Conservation (phyloP, 2,888 invertebrate genomes). For the Hesperia comma region DNA sequence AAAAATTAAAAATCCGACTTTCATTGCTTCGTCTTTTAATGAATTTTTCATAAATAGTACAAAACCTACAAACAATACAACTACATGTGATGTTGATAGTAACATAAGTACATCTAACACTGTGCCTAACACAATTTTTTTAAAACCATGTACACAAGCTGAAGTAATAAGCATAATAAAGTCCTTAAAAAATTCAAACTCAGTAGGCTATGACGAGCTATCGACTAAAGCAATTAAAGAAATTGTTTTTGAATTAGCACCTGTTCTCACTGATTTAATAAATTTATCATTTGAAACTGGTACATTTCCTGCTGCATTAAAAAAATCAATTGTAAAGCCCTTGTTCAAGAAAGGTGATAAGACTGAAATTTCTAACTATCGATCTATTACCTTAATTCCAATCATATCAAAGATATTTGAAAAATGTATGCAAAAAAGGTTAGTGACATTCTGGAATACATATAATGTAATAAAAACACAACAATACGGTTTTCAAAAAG, state of each 20-base stretch:
- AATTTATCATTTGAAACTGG: constrained; percentile 27
- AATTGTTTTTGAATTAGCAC: background rate
- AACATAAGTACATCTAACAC: background rate
- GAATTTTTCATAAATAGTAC: constrained; percentile 4
- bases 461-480: constrained; percentile 1
- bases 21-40: constrained; percentile 13
- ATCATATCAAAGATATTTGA: constrained; percentile 24
- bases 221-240: constrained; percentile 11
- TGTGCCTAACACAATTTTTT: background rate
- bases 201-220: constrained; percentile 24
- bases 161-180: constrained; percentile 15
- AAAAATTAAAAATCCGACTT: constrained; percentile 4
- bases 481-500: constrained; percentile 27
- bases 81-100: background rate
- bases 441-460: constrained; percentile 15
- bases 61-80: no score
- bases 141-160: constrained; percentile 6
- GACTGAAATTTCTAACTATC: constrained; percentile 14
- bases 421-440: constrained; percentile 26
- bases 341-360: constrained; percentile 16
- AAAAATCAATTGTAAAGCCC: constrained; percentile 14
- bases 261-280: constrained; percentile 4
- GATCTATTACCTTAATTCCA: constrained; percentile 22
- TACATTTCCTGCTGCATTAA: constrained; percentile 7
- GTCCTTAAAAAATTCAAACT: constrained; percentile 13